A percentile compares a stretch with the other conserved stretches of the same genome.
phyloP scores from a whole-genome alignment of 2,888 invertebrate species.

The Cephus rjabovi region DNA sequence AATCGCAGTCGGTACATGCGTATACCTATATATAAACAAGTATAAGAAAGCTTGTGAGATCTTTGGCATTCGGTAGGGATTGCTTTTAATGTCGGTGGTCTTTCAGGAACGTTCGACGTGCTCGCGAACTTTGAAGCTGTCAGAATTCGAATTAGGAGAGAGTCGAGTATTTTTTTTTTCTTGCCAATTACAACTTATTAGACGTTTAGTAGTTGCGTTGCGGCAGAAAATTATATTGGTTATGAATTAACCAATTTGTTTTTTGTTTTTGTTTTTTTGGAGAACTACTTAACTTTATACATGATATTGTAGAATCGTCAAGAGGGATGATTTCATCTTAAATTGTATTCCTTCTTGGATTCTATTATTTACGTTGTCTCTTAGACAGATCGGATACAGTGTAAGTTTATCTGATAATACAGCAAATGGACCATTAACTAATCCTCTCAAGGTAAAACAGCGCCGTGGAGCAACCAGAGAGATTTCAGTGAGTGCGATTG shows the following conservation, averaged over 20 bases:
- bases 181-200: background rate
- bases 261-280: background rate
- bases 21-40: conserved; percentile 20
- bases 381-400: conserved; percentile 28
- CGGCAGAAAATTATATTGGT: background rate
- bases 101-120: background rate
- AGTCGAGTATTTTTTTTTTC: background rate
- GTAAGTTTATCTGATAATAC: conserved; percentile 63
- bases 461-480: conserved; percentile 39
- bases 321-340: background rate
- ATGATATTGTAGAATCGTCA: background rate
- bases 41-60: conserved; percentile 19
- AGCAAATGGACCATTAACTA: conserved; percentile 62
- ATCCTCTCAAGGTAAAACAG: conserved; percentile 59
- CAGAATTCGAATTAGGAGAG: background rate
- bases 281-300: background rate
- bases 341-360: background rate
- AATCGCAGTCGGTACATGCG: conserved; percentile 29
- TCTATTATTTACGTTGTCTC: background rate
- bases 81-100: conserved; percentile 18
- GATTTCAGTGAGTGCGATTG: conserved; percentile 60
- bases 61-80: conserved; percentile 19
- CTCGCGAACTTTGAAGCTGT: background rate
- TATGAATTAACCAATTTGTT: background rate
- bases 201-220: background rate